Base-by-base conservation (phyloP, 2,888 invertebrate genomes). In the Drosophila longiperda region DNA sequence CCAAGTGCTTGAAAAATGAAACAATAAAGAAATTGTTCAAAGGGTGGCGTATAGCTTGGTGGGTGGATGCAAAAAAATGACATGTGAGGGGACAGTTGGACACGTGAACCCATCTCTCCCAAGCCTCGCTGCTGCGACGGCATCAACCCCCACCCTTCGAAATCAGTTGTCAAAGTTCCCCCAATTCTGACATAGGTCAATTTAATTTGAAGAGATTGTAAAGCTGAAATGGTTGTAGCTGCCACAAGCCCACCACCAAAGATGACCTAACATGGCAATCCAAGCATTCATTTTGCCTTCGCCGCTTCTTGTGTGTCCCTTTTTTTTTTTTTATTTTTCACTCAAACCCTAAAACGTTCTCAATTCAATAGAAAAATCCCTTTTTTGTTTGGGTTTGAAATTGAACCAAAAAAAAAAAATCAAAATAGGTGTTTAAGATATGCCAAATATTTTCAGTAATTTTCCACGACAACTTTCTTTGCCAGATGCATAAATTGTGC, bases 171-270 rank as follows among this genome's bases (percentile, higher is more conserved):
- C 72, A 53, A 53, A 58, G 67, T 33, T 50, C 45, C 49, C 60
- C 66, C 66, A 74, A 75, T 78, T 80, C 75, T 84, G 85, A 86
- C 78, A 75, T 85, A 77, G 85, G 87, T 87, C 87, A 80, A 87
- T 85, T 87, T 82, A 87, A 86, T 87, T 86, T 85, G 85, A 84
- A 74, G 80, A 80, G 80, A 87, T 87, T 87, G 80, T 78, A 82
- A 82, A 78, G 73, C 77, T 62, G 59, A 81, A 83, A 77, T 77
- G 73, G 66, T 66, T 80, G 67, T 66, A 73, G 65, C 73, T 69
- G 70, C 64, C 80, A 65, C 70, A 77, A 64, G 66, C 58, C 53
- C 73, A 59, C 36, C 36, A 20, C n/a, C 40, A 20, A 50, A 36
- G 12, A 49, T 32, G 23, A 40, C 40, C 33, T 12, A 33, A 17